Evolutionary conservation across 2,888 invertebrate genomes (phyloP).

Genomic region (Erynnis tages): DNA sequence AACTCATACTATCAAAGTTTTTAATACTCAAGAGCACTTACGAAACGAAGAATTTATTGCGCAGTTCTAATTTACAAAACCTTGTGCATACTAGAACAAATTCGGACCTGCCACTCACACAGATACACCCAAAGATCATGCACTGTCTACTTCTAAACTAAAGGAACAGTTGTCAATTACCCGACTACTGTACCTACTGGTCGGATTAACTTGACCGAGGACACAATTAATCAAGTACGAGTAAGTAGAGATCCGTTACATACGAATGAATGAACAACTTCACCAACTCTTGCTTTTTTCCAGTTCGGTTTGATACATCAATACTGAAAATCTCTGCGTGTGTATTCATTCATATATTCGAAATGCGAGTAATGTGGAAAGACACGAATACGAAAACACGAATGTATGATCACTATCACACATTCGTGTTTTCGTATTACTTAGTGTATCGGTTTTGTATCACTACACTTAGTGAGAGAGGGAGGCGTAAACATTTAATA

Average conservation of each 20-base stretch:
- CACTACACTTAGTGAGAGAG: too few relatives aligned
- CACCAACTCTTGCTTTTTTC: slow-evolving; percentile 54
- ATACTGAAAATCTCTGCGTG: slow-evolving; percentile 32
- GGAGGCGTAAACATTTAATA: too few relatives aligned
- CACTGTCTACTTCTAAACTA: not conserved
- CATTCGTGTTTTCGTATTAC: too few relatives aligned
- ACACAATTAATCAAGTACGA: slow-evolving; percentile 53
- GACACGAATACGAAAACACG: too few relatives aligned
- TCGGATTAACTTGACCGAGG: slow-evolving; percentile 45
- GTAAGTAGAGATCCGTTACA: slow-evolving; percentile 57
- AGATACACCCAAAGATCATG: slow-evolving; percentile 1
- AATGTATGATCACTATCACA: too few relatives aligned
- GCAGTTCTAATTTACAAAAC: too few relatives aligned
- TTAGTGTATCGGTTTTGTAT: too few relatives aligned
- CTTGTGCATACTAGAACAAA: too few relatives aligned
- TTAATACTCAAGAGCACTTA: too few relatives aligned
- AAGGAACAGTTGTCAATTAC: slow-evolving; percentile 18
- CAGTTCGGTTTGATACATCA: slow-evolving; percentile 40
- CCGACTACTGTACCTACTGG: slow-evolving; percentile 28
- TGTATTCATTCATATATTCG: not conserved
- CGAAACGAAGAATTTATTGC: too few relatives aligned
- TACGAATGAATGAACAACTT: slow-evolving; percentile 40
- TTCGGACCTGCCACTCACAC: not conserved
- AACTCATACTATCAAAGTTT: too few relatives aligned
- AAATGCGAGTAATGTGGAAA: not conserved